Evolutionary conservation across 2,797 vertebrate species (phyloP).

Genomic region (Cuniculus paca): DNA sequence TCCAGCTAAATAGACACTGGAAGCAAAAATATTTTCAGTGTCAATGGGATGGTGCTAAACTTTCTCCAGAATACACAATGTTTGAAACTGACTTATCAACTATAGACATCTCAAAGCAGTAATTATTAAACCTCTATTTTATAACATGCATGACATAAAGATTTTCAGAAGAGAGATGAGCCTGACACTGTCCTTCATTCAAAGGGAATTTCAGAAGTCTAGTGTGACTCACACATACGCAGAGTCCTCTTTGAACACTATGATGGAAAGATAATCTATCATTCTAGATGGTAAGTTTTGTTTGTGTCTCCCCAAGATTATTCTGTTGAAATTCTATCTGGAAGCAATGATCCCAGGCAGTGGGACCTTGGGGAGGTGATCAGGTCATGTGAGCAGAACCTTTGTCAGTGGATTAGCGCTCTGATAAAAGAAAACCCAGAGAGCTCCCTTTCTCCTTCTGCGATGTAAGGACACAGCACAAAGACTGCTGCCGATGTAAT

Average conservation of each 20-base stretch:
- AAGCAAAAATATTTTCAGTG: not conserved
- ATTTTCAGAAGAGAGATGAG: not conserved
- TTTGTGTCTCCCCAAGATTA: not conserved
- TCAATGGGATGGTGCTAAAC: not conserved
- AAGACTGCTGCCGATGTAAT: too few relatives aligned
- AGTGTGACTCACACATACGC: not conserved
- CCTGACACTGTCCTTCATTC: not conserved
- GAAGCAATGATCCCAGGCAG: too few relatives aligned
- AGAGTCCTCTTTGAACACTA: not conserved
- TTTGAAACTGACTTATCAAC: not conserved
- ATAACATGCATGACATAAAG: not conserved
- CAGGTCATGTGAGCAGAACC: not conserved
- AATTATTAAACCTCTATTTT: fast-evolving
- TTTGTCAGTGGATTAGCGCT: not conserved
- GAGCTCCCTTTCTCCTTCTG: not conserved
- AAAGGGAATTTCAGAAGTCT: not conserved
- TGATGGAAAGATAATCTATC: not conserved
- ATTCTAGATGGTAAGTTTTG: not conserved
- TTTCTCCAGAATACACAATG: too few relatives aligned
- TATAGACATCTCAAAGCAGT: not conserved
- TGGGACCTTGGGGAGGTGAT: not conserved
- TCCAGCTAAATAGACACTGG: not conserved
- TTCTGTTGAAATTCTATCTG: not conserved
- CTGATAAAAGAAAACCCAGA: not conserved
- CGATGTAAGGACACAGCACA: not conserved